phyloP scores from a whole-genome alignment of 2,888 invertebrate species.

The Mantis religiosa region DNA sequence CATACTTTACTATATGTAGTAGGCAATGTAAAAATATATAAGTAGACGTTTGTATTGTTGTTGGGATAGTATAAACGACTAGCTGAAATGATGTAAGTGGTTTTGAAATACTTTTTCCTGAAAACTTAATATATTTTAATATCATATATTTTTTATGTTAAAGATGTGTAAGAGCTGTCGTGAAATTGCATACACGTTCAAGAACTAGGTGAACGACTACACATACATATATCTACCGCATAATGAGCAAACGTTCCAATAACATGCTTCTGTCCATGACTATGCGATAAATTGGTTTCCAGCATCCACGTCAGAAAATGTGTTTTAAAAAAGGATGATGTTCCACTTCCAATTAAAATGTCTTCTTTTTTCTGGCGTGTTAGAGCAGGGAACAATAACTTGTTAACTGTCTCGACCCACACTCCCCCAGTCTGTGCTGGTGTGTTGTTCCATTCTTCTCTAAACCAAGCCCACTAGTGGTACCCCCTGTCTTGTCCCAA shows the following conservation, averaged over 20 bases:
- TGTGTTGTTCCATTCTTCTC: constrained; percentile 3
- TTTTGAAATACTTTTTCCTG: no score
- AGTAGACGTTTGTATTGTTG: no score
- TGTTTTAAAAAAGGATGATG: not conserved
- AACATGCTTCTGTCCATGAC: not conserved
- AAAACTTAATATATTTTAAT: no score
- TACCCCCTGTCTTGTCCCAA: not conserved
- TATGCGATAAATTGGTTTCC: not conserved
- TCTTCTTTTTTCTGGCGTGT: not conserved
- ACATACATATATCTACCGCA: no score
- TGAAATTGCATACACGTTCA: no score
- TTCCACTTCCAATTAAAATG: constrained; percentile 2
- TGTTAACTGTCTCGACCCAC: not conserved
- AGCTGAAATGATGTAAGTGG: no score
- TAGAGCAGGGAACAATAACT: not conserved
- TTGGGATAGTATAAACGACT: no score
- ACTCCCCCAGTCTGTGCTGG: not conserved
- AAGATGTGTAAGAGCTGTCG: no score
- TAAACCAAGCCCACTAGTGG: not conserved
- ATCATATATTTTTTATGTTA: no score
- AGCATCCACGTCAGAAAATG: not conserved
- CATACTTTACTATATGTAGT: no score
- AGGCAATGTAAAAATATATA: no score
- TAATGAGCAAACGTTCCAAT: not conserved
- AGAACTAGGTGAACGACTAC: no score